These are phyloP conservation scores for Ammodytes dubius DNA, from an alignment of 2,113 vertebrate species.

Conservation along the genomic window DNA sequence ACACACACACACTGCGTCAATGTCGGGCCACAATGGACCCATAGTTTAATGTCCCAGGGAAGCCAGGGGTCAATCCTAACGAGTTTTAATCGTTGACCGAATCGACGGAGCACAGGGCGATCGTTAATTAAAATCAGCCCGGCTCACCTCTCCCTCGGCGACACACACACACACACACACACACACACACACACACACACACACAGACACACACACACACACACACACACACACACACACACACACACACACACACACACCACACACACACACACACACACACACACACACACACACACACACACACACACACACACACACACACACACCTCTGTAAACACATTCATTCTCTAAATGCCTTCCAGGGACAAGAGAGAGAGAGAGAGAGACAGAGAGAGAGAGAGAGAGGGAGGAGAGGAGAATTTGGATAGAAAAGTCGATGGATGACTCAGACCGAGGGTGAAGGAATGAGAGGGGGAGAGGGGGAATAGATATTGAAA, in stretches of 20 bases:
- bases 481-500: background rate
- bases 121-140: slow-evolving; percentile 81
- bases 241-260: too few relatives aligned
- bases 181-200: too few relatives aligned
- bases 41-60: slow-evolving; percentile 58
- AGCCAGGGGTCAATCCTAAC: slow-evolving; percentile 76
- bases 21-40: slow-evolving; percentile 26
- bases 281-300: too few relatives aligned
- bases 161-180: too few relatives aligned
- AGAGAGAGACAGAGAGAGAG: too few relatives aligned
- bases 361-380: slow-evolving; percentile 32
- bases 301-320: too few relatives aligned
- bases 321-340: slow-evolving; percentile 55
- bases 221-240: too few relatives aligned
- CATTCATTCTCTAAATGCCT: slow-evolving; percentile 53
- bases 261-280: too few relatives aligned
- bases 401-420: slow-evolving; percentile 12
- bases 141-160: slow-evolving; percentile 46
- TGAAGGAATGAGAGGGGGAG: slow-evolving; percentile 33
- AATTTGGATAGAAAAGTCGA: slow-evolving; percentile 33
- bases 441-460: background rate
- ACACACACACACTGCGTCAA: too few relatives aligned
- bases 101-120: slow-evolving; percentile 58
- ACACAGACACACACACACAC: too few relatives aligned
- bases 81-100: slow-evolving; percentile 78